phyloP scores from a whole-genome alignment of 1,140 invertebrate genomes.

The Pinna nobilis region DNA sequence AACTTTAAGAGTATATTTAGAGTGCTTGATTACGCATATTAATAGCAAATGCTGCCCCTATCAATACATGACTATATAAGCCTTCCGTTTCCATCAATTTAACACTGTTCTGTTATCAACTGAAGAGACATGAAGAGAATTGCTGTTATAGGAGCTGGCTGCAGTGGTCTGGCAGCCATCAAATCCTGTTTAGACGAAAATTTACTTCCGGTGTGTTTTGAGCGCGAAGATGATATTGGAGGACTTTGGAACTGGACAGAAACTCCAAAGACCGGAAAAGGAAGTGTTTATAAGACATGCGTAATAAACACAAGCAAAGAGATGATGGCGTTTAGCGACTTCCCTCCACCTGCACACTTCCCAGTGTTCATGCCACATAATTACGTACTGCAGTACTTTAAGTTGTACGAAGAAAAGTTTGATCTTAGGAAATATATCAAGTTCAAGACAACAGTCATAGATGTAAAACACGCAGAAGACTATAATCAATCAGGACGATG shows the following conservation, averaged over 20 bases:
- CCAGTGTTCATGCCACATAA: conserved; percentile 75
- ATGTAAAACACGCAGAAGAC: conserved; percentile 58
- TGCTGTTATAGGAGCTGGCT: conserved; percentile 75
- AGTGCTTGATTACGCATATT: too few species aligned
- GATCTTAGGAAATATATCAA: conserved; percentile 68
- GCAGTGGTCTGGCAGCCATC: conserved; percentile 75
- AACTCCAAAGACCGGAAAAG: conserved; percentile 50
- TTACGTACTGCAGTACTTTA: conserved; percentile 73
- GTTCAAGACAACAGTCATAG: conserved; percentile 67
- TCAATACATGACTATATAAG: too few species aligned
- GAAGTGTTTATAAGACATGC: conserved; percentile 64
- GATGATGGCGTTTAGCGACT: conserved; percentile 76
- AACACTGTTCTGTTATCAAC: too few species aligned
- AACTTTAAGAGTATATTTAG: too few species aligned
- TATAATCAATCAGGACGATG: conserved; percentile 72
- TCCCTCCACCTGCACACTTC: conserved; percentile 74
- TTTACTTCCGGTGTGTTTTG: conserved; percentile 75
- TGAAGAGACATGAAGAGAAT: conserved; percentile 52
- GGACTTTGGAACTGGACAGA: conserved; percentile 78
- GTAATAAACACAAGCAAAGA: conserved; percentile 76
- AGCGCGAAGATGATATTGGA: conserved; percentile 75
- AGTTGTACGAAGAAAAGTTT: conserved; percentile 73
- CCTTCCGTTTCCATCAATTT: too few species aligned
- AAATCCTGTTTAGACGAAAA: conserved; percentile 76
- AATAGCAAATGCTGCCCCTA: too few species aligned